These are phyloP conservation scores for Schizothorax lantsangensis DNA, from an alignment of 2,797 vertebrate genomes.

Conservation along the genomic window DNA sequence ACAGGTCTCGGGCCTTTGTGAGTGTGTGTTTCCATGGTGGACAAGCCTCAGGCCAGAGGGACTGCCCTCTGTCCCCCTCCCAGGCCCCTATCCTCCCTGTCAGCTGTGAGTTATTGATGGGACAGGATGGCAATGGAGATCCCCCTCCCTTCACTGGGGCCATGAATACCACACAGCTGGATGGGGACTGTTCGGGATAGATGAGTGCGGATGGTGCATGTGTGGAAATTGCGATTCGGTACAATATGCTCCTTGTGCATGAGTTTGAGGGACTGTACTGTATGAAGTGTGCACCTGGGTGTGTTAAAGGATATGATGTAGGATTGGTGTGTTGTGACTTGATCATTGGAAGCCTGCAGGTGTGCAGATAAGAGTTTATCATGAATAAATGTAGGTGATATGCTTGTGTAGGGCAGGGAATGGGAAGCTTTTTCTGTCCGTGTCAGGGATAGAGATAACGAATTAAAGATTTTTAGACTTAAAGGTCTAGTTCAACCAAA, in stretches of 20 bases:
- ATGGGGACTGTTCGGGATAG: constrained; percentile 54
- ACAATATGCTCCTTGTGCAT: constrained; percentile 10
- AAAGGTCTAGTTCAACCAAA: background rate
- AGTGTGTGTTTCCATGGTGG: constrained; percentile 57
- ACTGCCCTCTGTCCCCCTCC: constrained; percentile 72
- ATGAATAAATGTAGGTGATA: background rate
- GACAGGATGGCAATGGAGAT: constrained; percentile 66
- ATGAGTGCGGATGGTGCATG: constrained; percentile 50
- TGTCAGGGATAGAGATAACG: background rate
- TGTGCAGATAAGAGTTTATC: background rate
- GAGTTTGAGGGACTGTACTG: constrained; percentile 20
- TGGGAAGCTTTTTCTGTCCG: background rate
- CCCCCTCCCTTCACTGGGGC: constrained; percentile 62
- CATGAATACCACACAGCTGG: constrained; percentile 64
- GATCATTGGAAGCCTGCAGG: background rate
- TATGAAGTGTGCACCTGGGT: constrained; percentile 5
- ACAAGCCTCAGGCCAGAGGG: constrained; percentile 69
- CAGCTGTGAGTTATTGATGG: constrained; percentile 76
- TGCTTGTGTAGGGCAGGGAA: background rate
- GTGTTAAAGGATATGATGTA: constrained; percentile 13
- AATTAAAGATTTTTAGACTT: background rate
- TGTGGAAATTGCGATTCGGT: constrained; percentile 13
- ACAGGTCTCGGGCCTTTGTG: constrained; percentile 68
- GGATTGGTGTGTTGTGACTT: background rate
- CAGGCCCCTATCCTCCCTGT: constrained; percentile 70